phyloP scores from a whole-genome alignment of 2,888 invertebrate species.

The Ischnus inquisitorius region DNA sequence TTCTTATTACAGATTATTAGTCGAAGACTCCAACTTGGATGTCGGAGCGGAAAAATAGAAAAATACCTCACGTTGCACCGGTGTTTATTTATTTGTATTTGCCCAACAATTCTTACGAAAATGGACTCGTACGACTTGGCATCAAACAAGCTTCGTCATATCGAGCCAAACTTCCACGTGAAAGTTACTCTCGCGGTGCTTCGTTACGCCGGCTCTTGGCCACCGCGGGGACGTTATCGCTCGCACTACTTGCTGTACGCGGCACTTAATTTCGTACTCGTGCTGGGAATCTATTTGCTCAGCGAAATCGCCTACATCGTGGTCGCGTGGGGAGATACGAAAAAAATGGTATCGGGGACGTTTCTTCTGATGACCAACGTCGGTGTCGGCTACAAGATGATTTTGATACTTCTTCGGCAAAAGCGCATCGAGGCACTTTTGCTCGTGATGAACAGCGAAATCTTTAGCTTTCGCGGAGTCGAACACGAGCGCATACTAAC shows the following conservation, averaged over 20 bases:
- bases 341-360: slow-evolving; percentile 71
- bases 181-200: slow-evolving; percentile 72
- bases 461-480: slow-evolving; percentile 71
- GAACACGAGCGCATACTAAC: slow-evolving; percentile 68
- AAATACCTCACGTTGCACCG: too few relatives aligned
- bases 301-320: slow-evolving; percentile 73
- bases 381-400: slow-evolving; percentile 76
- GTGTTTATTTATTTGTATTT: too few relatives aligned
- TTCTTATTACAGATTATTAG: too few relatives aligned
- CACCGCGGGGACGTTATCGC: slow-evolving; percentile 62
- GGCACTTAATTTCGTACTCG: slow-evolving; percentile 67
- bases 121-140: too few relatives aligned
- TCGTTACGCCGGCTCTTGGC: slow-evolving; percentile 77
- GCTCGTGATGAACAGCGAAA: slow-evolving; percentile 58
- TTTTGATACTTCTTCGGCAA: slow-evolving; percentile 50
- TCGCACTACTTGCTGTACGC: slow-evolving; percentile 70
- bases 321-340: slow-evolving; percentile 71
- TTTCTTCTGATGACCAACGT: slow-evolving; percentile 77
- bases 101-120: too few relatives aligned
- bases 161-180: too few relatives aligned
- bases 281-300: slow-evolving; percentile 72
- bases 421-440: slow-evolving; percentile 72
- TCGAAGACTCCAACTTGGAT: too few relatives aligned
- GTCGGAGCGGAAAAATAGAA: too few relatives aligned
- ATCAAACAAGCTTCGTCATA: too few relatives aligned